Evolutionary conservation across 2,797 vertebrate genomes (phyloP).

Genomic region (Pangasius macronema): DNA sequence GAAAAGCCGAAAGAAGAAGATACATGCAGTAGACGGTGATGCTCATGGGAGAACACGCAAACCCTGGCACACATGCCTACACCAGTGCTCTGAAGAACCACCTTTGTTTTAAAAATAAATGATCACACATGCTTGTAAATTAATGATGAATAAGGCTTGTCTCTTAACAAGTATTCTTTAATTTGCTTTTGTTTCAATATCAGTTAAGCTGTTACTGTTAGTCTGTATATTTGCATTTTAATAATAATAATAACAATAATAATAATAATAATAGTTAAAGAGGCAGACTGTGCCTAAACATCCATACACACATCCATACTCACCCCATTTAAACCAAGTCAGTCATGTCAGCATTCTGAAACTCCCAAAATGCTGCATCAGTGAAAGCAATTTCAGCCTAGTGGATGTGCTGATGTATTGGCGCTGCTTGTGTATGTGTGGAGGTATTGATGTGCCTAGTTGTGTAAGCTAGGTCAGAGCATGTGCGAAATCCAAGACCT

Average conservation of each 20-base stretch:
- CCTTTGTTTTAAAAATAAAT: background rate
- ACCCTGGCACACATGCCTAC: background rate
- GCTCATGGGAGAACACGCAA: background rate
- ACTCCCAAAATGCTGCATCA: background rate
- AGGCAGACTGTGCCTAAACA: background rate
- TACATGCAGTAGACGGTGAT: background rate
- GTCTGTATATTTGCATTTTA: background rate
- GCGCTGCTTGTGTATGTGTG: background rate
- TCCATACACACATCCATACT: background rate
- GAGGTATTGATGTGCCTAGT: slow-evolving; percentile 5
- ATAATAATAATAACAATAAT: background rate
- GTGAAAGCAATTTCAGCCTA: background rate
- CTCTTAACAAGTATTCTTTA: background rate
- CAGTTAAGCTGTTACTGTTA: background rate
- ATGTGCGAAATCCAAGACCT: background rate
- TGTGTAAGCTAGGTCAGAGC: slow-evolving; percentile 1
- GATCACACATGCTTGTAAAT: background rate
- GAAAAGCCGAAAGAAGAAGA: too few species aligned
- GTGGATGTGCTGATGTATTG: background rate
- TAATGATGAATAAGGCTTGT: background rate
- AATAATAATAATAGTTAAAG: background rate
- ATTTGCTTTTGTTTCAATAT: background rate
- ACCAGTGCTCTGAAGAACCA: background rate
- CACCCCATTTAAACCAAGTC: background rate
- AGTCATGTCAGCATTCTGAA: background rate